These are phyloP conservation scores for Chorisops tibialis DNA, from an alignment of 2,888 invertebrate genomes.

Conservation along the genomic window DNA sequence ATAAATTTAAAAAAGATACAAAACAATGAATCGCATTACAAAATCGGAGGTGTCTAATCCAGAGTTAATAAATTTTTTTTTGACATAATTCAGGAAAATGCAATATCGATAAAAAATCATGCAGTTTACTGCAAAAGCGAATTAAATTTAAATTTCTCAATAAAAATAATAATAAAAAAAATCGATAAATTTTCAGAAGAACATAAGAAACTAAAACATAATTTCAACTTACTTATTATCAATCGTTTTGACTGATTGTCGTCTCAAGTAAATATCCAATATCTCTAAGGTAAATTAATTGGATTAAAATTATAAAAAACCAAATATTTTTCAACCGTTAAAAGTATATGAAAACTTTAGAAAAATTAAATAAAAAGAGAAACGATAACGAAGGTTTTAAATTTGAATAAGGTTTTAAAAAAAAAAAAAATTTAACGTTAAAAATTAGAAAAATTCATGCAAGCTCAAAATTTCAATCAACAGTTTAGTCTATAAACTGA, in stretches of 20 bases:
- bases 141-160: too few species aligned
- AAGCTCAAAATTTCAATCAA: background rate
- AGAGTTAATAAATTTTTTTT: too few species aligned
- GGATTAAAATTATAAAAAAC: conserved; percentile 6
- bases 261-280: background rate
- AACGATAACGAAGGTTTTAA: background rate
- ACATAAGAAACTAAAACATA: background rate
- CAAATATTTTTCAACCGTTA: too few species aligned
- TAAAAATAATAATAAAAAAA: conserved; percentile 17
- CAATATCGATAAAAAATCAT: too few species aligned
- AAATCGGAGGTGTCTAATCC: too few species aligned
- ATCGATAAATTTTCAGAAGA: background rate
- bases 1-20: too few species aligned
- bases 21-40: too few species aligned
- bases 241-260: conserved; percentile 5
- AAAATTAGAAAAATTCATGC: conserved; percentile 5
- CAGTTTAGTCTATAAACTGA: background rate
- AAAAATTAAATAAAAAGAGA: too few species aligned
- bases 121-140: background rate
- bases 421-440: conserved; percentile 2
- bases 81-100: too few species aligned
- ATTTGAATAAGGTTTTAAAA: background rate
- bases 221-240: background rate
- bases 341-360: too few species aligned
- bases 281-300: background rate